Evolutionary conservation across 1,140 invertebrate genomes (phyloP).

Genomic region (Diabrotica undecimpunctata): DNA sequence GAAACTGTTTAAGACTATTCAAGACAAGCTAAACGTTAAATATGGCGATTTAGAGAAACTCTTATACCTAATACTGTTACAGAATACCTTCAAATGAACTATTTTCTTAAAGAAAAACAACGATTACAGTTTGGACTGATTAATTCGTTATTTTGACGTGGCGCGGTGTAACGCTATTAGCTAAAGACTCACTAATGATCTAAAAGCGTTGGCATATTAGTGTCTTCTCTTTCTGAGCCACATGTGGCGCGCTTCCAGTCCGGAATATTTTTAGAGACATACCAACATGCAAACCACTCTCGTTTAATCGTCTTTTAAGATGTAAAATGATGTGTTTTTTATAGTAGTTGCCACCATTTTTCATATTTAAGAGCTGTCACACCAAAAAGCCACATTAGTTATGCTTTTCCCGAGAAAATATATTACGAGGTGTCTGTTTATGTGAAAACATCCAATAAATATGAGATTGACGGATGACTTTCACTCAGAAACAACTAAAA

Average conservation of each 20-base stretch:
- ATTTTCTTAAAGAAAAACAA: no score
- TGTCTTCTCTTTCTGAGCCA: constrained; percentile 20
- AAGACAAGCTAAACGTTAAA: no score
- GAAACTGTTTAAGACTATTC: no score
- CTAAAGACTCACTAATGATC: constrained; percentile 38
- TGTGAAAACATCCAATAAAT: no score
- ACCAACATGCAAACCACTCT: constrained; percentile 16
- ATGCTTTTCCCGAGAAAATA: no score
- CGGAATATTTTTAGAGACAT: constrained; percentile 21
- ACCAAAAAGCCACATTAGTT: neutral
- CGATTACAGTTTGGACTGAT: constrained; percentile 29
- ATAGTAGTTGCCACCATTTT: constrained; percentile 12
- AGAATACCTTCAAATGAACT: no score
- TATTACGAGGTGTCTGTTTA: no score
- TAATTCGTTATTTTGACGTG: constrained; percentile 45
- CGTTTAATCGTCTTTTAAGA: constrained; percentile 13
- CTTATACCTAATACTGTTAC: no score
- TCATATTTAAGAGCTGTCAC: constrained; percentile 17
- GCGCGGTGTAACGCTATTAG: constrained; percentile 41
- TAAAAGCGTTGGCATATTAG: constrained; percentile 42
- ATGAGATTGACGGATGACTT: no score
- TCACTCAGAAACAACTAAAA: no score
- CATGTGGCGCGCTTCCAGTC: constrained; percentile 8
- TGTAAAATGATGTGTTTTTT: constrained; percentile 13
- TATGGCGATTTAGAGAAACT: no score